Evolutionary conservation across 2,113 vertebrate species (phyloP).

Genomic region (Heterochromis multidens): DNA sequence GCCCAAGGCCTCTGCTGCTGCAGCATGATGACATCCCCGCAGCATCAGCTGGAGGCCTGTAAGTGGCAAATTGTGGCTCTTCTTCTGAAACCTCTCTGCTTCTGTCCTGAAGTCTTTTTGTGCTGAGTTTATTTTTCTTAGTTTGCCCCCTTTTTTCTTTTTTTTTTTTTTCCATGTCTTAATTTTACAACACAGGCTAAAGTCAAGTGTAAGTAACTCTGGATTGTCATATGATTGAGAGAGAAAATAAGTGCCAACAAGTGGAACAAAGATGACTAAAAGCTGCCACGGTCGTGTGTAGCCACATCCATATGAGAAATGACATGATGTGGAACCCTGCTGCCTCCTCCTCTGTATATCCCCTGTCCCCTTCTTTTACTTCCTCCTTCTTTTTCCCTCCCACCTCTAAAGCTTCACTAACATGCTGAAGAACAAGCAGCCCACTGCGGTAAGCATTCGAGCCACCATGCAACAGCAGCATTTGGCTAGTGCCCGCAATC

Average conservation of each 20-base stretch:
- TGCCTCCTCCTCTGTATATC: conserved; percentile 66
- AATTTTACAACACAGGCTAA: conserved; percentile 12
- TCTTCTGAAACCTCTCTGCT: conserved; percentile 13
- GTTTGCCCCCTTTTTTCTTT: background rate
- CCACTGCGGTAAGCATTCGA: conserved; percentile 92
- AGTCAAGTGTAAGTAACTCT: conserved; percentile 4
- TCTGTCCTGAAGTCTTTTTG: conserved; percentile 44
- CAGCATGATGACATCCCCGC: conserved; percentile 3
- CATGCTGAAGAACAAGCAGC: conserved; percentile 99
- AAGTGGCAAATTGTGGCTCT: conserved; percentile 82
- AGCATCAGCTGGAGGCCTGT: conserved; percentile 79
- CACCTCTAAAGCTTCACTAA: conserved; percentile 99
- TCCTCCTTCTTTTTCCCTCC: conserved; percentile 75
- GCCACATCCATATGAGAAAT: conserved; percentile 67
- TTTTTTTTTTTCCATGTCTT: conserved; percentile 1
- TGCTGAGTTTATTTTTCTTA: conserved; percentile 14
- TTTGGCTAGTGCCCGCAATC: conserved; percentile 96
- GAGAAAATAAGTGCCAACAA: conserved; percentile 52
- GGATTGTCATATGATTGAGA: conserved; percentile 53
- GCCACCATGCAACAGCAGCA: conserved; percentile 98
- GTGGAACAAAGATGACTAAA: conserved; percentile 27
- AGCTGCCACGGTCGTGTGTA: conserved; percentile 29
- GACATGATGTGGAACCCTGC: conserved; percentile 78
- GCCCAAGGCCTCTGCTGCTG: conserved; percentile 65
- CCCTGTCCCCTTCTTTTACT: conserved; percentile 74